phyloP scores from a whole-genome alignment of 2,113 vertebrate species.

The Eira barbara region DNA sequence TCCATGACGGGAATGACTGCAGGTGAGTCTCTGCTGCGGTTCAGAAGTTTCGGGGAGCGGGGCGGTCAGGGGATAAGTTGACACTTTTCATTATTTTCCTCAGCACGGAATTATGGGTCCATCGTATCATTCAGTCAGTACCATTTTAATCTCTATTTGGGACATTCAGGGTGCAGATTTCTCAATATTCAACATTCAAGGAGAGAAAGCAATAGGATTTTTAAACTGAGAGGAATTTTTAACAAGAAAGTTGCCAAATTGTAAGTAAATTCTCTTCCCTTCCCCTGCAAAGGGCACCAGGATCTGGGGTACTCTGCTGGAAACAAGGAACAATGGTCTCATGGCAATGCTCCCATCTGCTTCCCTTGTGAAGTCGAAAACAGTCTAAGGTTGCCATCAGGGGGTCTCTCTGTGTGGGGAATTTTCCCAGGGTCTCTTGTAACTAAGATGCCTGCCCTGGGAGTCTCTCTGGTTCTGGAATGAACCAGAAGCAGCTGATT shows the following conservation, averaged over 20 bases:
- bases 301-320: neutral
- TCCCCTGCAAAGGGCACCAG: neutral
- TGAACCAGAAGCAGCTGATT: neutral
- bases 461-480: neutral
- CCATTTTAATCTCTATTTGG: neutral
- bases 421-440: neutral
- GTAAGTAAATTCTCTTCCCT: neutral
- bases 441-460: neutral
- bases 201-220: neutral
- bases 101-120: neutral
- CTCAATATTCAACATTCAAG: neutral
- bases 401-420: neutral
- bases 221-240: neutral
- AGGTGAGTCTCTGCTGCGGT: neutral
- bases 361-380: neutral
- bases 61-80: neutral
- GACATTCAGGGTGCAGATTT: neutral
- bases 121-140: neutral
- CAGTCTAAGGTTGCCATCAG: neutral
- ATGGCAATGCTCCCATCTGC: neutral
- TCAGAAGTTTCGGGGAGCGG: neutral
- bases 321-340: neutral
- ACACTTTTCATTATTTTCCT: neutral
- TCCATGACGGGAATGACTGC: neutral
- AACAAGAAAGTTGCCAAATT: neutral